Conservation (phyloP, 1,140 invertebrate genomes). For the Rhyzopertha dominica region DNA sequence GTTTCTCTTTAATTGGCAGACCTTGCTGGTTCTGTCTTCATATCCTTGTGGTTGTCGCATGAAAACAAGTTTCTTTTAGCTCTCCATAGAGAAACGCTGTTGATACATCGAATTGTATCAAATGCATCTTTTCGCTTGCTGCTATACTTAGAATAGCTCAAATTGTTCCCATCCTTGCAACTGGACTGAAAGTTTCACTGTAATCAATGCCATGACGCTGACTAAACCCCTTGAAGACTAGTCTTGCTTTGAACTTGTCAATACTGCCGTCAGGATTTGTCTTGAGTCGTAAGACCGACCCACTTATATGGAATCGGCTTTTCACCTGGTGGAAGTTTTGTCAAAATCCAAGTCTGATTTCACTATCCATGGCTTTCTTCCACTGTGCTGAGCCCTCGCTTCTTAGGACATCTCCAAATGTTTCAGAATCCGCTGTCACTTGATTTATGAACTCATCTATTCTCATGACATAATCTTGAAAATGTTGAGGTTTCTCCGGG, state of each 20-base stretch:
- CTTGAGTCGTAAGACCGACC: constrained; percentile 24
- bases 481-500: no score
- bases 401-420: no score
- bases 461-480: no score
- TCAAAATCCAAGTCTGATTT: no score
- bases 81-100: constrained; percentile 43
- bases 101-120: constrained; percentile 45
- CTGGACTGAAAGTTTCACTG: constrained; percentile 45
- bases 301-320: constrained; percentile 25
- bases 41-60: constrained; percentile 38
- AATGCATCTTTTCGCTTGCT: constrained; percentile 31
- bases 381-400: no score
- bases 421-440: no score
- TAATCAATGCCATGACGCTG: constrained; percentile 41
- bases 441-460: no score
- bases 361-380: no score
- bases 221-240: constrained; percentile 36
- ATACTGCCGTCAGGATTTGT: constrained; percentile 5
- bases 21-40: constrained; percentile 15
- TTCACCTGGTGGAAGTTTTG: constrained; percentile 15
- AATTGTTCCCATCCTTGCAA: constrained; percentile 38
- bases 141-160: constrained; percentile 43
- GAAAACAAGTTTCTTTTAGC: constrained; percentile 31
- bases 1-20: constrained; percentile 28
- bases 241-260: no score